These are phyloP conservation scores for Plusia festucae DNA, from an alignment of 2,888 invertebrate species.

Conservation along the genomic window DNA sequence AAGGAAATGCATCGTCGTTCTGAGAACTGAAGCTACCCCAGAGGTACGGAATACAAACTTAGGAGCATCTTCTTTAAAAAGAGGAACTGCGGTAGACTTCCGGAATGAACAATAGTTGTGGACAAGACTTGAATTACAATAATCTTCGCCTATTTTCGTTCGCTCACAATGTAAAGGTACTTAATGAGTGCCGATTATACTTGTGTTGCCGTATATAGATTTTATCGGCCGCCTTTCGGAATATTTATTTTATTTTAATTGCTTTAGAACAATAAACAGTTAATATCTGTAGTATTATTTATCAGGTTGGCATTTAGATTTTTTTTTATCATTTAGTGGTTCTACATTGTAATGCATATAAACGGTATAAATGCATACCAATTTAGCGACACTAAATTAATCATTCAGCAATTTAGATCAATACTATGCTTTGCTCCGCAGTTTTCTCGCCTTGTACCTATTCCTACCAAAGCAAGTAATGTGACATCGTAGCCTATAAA, in stretches of 20 bases:
- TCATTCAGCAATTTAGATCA: too few species aligned
- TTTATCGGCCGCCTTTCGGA: conserved; percentile 38
- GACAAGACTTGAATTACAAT: conserved; percentile 57
- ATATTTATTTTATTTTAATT: conserved; percentile 46
- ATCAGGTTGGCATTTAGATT: conserved; percentile 29
- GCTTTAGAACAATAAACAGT: conserved; percentile 18
- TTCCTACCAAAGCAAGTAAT: too few species aligned
- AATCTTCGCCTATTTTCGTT: conserved; percentile 39
- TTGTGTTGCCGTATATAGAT: conserved; percentile 42
- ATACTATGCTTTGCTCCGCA: too few species aligned
- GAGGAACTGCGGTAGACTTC: conserved; percentile 65
- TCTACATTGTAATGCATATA: too few species aligned
- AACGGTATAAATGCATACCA: too few species aligned
- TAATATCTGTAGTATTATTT: conserved; percentile 17
- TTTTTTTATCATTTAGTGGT: conserved; percentile 11
- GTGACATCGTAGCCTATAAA: too few species aligned
- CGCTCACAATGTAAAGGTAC: conserved; percentile 42
- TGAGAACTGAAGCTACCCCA: conserved; percentile 57
- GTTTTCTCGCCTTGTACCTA: too few species aligned
- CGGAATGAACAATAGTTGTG: conserved; percentile 62
- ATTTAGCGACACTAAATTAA: too few species aligned
- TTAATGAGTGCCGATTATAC: conserved; percentile 46
- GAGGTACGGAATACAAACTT: conserved; percentile 55
- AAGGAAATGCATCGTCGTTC: conserved; percentile 66
- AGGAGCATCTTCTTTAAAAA: conserved; percentile 55